phyloP scores from a whole-genome alignment of 2,113 vertebrate genomes.

The Plecotus auritus region DNA sequence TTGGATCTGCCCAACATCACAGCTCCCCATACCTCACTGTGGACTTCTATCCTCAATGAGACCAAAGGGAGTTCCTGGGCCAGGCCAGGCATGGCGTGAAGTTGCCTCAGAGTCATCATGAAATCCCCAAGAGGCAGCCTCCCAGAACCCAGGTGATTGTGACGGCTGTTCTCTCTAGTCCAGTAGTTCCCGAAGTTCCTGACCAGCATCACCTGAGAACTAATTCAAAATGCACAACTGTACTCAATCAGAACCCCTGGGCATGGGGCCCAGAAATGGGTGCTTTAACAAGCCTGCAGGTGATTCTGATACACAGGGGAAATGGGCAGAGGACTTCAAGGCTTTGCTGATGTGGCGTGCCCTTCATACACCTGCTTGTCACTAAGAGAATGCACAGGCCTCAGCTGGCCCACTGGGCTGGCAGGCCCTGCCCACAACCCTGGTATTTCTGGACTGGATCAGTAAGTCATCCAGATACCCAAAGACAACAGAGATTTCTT shows the following conservation, averaged over 20 bases:
- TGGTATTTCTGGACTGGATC: background rate
- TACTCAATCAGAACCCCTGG: background rate
- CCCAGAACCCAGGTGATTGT: background rate
- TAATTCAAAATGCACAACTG: background rate
- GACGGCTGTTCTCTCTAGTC: background rate
- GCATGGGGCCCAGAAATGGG: background rate
- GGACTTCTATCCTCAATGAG: background rate
- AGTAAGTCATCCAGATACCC: background rate
- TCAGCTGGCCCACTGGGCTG: background rate
- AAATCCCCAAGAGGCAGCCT: background rate
- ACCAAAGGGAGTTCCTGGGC: background rate
- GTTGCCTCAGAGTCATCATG: background rate
- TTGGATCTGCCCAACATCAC: background rate
- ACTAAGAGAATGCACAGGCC: background rate
- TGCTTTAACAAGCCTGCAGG: background rate
- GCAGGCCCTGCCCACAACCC: background rate
- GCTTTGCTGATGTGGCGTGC: background rate
- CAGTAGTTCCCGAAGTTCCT: background rate
- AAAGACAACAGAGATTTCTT: background rate
- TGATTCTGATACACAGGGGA: background rate
- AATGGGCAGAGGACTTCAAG: background rate
- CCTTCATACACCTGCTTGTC: background rate
- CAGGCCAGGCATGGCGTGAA: background rate
- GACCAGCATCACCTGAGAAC: no score
- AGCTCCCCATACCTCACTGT: rapidly evolving